Percentiles rank a stretch among this genome's conserved stretches.
Evolutionary conservation across 2,888 invertebrate genomes (phyloP).

Genomic region (Melieria picta): DNA sequence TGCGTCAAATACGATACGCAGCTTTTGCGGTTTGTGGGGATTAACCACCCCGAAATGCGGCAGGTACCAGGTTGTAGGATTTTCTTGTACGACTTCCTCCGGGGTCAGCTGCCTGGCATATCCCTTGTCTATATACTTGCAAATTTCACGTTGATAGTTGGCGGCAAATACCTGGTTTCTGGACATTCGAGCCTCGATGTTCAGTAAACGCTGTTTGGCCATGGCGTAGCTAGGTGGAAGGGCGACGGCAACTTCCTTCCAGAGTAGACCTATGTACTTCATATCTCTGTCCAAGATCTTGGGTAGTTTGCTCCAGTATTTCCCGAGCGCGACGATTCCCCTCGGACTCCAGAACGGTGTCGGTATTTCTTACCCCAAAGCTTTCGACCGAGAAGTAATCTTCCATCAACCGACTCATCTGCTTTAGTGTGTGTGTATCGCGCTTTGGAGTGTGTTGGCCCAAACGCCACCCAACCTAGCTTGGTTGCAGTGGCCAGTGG

Average conservation of each 20-base stretch:
- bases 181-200: conserved; percentile 37
- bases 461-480: conserved; percentile 10
- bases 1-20: conserved; percentile 53
- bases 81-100: too few species aligned
- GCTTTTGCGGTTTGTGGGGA: conserved; percentile 10
- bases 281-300: conserved; percentile 20
- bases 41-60: too few species aligned
- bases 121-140: too few species aligned
- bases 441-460: background rate
- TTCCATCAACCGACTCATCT: background rate
- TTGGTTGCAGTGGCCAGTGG: background rate
- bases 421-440: background rate
- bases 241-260: conserved; percentile 23
- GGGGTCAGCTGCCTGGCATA: too few species aligned
- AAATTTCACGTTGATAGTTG: too few species aligned
- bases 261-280: conserved; percentile 39
- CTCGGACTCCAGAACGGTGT: background rate
- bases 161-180: conserved; percentile 23
- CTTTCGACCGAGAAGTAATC: conserved; percentile 1
- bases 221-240: conserved; percentile 37
- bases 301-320: conserved; percentile 31
- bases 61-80: too few species aligned
- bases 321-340: background rate
- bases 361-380: background rate
- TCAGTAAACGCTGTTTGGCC: conserved; percentile 36